Evolutionary conservation across 2,797 vertebrate genomes (phyloP), one percentile per base, ranked within the genome.

Genomic region (Hybognathus amarus): DNA sequence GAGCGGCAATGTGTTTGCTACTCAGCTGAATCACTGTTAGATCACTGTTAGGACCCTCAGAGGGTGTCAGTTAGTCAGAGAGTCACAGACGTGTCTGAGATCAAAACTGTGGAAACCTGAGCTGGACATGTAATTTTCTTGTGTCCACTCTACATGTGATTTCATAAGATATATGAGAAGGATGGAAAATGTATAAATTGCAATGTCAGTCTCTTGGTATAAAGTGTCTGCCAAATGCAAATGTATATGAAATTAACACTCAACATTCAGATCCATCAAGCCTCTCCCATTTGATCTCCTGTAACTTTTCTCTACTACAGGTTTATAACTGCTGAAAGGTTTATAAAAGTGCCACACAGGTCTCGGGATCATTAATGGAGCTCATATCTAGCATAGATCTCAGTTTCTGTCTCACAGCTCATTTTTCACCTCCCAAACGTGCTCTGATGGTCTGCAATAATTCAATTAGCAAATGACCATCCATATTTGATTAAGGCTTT

Each of bases 381-480:
- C 40, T 87, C 76, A 70, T 79, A 85, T 85, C 76, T 27, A 64
- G 56, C 86, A 74, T 22, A 80, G 24, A 74, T 79, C 82, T 84
- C 27, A 70, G 27, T 75, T 63, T 69, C 80, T 38, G 20, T 74
- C 70, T 83, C 77, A 38, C 50, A 71, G 33, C 80, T 87, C 79
- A 83, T 87, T 73, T 81, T 77, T 87, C 82, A 85, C 76, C 38
- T 73, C 69, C 76, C 85, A 70, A 86, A 87, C 5, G 47, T 68
- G 69, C 87, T 81, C 80, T 88, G 85, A 87, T 90, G 83, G 82
- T 86, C 85, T 87, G 86, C 86, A 89, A 89, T 87, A 87, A 89
- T 90, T 89, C 76, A 86, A 87, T 89, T 90, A 90, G 85, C 81
- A 85, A 86, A 89, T 88, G 87, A 88, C 87, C 87, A 85, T 87